phyloP scores from a whole-genome alignment of 2,888 invertebrate genomes.

The Amorpha juglandis region DNA sequence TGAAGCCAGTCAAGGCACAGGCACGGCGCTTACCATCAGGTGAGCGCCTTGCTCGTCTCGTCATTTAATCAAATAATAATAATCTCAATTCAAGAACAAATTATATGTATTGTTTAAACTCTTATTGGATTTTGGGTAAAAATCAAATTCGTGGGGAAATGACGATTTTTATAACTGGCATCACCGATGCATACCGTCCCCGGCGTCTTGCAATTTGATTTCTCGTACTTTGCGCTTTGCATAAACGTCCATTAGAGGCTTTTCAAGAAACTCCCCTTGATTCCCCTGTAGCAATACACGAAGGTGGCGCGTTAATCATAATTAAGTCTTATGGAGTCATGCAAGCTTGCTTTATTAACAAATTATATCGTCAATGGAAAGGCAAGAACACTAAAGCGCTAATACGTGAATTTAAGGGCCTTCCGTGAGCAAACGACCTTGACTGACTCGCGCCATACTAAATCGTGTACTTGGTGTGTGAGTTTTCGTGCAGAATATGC shows the following conservation, averaged over 20 bases:
- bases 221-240: background rate
- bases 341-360: conserved; percentile 33
- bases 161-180: background rate
- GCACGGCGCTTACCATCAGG: too few species aligned
- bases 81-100: background rate
- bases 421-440: too few species aligned
- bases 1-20: too few species aligned
- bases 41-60: too few species aligned
- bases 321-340: conserved; percentile 38
- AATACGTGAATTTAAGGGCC: too few species aligned
- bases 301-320: conserved; percentile 45
- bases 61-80: too few species aligned
- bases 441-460: too few species aligned
- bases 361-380: conserved; percentile 7
- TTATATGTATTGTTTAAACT: background rate
- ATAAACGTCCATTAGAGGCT: conserved; percentile 13
- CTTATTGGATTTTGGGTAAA: too few species aligned
- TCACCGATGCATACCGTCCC: background rate
- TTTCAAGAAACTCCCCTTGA: conserved; percentile 30
- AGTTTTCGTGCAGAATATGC: too few species aligned
- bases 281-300: conserved; percentile 40
- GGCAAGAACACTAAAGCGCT: too few species aligned
- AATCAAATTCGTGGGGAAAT: background rate
- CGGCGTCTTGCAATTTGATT: conserved; percentile 20
- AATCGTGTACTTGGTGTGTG: too few species aligned